Percentiles rank a stretch among this genome's conserved stretches.
Evolutionary conservation across 1,140 invertebrate genomes (phyloP).

Genomic region (Hormaphis cornu): DNA sequence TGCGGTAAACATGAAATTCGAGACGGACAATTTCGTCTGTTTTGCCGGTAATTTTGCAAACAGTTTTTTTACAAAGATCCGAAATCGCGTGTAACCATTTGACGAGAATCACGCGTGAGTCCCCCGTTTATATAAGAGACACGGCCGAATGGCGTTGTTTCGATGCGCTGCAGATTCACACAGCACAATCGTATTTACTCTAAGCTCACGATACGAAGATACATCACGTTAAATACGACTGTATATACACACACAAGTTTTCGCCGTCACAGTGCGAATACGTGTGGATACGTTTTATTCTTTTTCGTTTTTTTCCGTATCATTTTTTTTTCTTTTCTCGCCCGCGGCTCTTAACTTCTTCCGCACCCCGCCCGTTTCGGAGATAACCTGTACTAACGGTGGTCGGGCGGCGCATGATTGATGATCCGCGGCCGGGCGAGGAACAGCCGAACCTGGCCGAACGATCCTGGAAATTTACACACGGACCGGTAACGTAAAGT

Average conservation of each 20-base stretch:
- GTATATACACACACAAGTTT: background rate
- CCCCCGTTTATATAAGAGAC: too few species aligned
- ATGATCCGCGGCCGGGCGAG: background rate
- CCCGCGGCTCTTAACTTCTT: background rate
- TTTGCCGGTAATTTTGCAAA: too few species aligned
- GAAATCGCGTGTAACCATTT: too few species aligned
- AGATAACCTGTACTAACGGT: background rate
- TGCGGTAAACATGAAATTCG: too few species aligned
- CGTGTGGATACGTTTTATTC: background rate
- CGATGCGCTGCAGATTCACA: too few species aligned
- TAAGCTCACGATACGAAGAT: background rate
- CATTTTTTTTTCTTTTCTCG: background rate
- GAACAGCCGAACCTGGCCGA: constrained; percentile 12
- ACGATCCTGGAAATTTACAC: constrained; percentile 24
- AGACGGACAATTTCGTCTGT: too few species aligned
- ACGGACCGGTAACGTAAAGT: constrained; percentile 29
- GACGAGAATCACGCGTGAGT: too few species aligned
- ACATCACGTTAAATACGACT: background rate
- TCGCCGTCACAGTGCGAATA: too few species aligned
- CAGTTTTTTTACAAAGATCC: too few species aligned
- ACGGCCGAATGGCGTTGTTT: too few species aligned
- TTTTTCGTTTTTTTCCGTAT: background rate
- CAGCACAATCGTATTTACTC: background rate
- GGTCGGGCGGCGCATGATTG: constrained; percentile 8
- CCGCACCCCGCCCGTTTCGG: background rate